A percentile compares a stretch with the other conserved stretches of the same genome.
Conservation (phyloP, 2,888 invertebrate genomes). For the Platynereis dumerilii region DNA sequence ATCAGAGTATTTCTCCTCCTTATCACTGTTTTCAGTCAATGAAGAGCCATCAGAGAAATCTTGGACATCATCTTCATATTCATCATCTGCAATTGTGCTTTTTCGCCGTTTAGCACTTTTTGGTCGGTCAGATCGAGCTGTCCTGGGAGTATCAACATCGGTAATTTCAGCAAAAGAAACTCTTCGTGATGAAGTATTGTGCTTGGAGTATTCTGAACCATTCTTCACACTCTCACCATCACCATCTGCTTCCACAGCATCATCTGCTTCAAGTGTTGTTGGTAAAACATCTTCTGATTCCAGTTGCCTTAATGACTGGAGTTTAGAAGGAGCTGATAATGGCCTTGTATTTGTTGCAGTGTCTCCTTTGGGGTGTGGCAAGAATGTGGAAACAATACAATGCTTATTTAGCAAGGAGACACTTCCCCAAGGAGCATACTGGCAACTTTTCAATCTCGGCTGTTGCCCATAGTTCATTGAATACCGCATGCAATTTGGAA, state of each 20-base stretch:
- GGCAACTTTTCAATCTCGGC: not conserved
- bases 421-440: conserved; percentile 6
- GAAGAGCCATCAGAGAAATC: not conserved
- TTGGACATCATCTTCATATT: not conserved
- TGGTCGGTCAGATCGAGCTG: too few relatives aligned
- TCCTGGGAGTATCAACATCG: too few relatives aligned
- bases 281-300: not conserved
- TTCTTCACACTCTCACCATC: not conserved
- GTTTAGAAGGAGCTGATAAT: conserved; percentile 1
- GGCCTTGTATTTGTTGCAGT: not conserved
- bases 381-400: not conserved
- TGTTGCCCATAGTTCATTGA: not conserved
- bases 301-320: not conserved
- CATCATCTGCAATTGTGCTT: conserved; percentile 3
- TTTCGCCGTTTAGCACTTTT: not conserved
- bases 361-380: not conserved
- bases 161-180: too few relatives aligned
- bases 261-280: not conserved
- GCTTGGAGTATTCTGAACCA: not conserved
- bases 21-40: too few relatives aligned
- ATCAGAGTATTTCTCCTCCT: too few relatives aligned
- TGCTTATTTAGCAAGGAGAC: conserved; percentile 3
- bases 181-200: too few relatives aligned
- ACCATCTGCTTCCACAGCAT: not conserved
- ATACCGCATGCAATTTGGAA: not conserved